Conservation (phyloP, 2,797 vertebrate genomes). For the Leptodactylus fallax region DNA sequence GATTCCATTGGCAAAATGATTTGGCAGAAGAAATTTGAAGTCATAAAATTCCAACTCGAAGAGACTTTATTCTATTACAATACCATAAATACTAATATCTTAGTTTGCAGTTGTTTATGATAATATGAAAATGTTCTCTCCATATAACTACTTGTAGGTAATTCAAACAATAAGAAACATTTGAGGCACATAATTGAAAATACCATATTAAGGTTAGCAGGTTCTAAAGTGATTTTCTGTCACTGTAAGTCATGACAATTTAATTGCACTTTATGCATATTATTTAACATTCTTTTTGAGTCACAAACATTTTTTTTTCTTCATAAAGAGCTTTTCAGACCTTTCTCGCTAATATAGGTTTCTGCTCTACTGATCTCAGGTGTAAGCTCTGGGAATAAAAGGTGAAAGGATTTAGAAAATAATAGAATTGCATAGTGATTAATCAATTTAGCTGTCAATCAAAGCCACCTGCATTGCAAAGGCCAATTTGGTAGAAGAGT, state of each 20-base stretch:
- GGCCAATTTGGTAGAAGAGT: conserved; percentile 55
- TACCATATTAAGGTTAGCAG: conserved; percentile 37
- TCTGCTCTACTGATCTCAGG: conserved; percentile 63
- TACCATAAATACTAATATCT: background rate
- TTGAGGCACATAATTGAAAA: conserved; percentile 36
- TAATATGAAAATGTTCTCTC: conserved; percentile 11
- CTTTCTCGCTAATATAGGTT: conserved; percentile 49
- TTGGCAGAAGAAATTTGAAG: background rate
- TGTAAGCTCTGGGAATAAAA: conserved; percentile 62
- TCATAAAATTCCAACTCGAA: background rate
- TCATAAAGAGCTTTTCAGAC: conserved; percentile 49
- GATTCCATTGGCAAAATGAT: background rate
- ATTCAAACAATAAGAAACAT: conserved; percentile 38
- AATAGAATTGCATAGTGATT: conserved; percentile 65
- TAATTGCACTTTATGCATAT: conserved; percentile 53
- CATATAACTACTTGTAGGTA: background rate
- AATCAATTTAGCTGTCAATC: conserved; percentile 64
- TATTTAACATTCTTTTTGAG: conserved; percentile 45
- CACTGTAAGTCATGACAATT: conserved; percentile 48
- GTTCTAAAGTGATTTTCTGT: conserved; percentile 45
- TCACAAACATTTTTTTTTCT: conserved; percentile 43
- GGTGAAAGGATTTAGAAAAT: conserved; percentile 64
- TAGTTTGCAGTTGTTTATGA: conserved; percentile 1
- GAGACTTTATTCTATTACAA: background rate
- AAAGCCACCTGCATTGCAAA: conserved; percentile 62